Evolutionary conservation across 2,113 vertebrate species (phyloP).

Genomic region (Gila orcuttii): DNA sequence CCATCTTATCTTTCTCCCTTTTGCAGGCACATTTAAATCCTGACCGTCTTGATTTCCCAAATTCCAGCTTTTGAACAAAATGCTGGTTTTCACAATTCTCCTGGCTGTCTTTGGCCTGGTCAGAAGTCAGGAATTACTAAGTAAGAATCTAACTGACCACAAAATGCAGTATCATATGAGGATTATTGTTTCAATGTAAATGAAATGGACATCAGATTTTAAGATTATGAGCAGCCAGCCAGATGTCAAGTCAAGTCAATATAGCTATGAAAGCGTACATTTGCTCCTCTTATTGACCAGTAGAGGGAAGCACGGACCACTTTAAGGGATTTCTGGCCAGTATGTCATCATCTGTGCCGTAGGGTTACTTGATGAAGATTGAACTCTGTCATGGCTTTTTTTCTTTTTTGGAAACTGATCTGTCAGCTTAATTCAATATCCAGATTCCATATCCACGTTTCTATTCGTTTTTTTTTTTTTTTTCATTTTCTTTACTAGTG

Average conservation of each 20-base stretch:
- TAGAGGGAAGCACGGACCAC: conserved; percentile 66
- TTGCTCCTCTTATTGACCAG: conserved; percentile 51
- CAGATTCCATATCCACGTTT: background rate
- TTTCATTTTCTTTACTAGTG: background rate
- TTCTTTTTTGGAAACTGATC: background rate
- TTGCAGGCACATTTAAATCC: conserved; percentile 66
- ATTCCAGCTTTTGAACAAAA: conserved; percentile 63
- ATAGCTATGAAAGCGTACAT: too few relatives aligned
- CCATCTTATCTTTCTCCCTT: conserved; percentile 14
- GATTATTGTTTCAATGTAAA: background rate
- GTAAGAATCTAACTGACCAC: conserved; percentile 64
- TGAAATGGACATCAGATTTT: background rate
- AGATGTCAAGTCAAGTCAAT: background rate
- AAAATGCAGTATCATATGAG: background rate
- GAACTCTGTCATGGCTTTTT: background rate
- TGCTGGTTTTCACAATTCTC: conserved; percentile 67
- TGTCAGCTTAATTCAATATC: conserved; percentile 7
- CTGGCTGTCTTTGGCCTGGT: conserved; percentile 60
- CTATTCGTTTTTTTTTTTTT: background rate
- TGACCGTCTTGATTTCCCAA: conserved; percentile 54
- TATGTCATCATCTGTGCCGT: too few relatives aligned
- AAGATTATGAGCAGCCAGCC: background rate
- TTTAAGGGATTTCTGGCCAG: conserved; percentile 2
- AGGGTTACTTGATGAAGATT: background rate
- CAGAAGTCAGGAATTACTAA: conserved; percentile 72